Evolutionary conservation across 1,140 invertebrate species (phyloP).

Genomic region (Eriosoma lanigerum): DNA sequence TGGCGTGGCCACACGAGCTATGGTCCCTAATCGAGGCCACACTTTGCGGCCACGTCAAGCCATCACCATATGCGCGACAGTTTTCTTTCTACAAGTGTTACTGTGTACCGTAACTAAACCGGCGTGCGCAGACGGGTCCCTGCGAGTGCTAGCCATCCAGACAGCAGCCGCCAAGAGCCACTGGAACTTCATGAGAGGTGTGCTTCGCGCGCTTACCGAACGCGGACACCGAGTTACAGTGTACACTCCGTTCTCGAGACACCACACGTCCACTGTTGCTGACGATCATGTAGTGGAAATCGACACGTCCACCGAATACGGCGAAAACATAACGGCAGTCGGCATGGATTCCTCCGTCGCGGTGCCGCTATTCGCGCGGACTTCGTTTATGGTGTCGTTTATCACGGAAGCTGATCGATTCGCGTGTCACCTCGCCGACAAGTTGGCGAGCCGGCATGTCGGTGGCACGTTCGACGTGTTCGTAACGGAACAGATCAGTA

Average conservation of each 20-base stretch:
- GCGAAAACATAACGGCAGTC: background rate
- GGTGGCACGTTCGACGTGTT: background rate
- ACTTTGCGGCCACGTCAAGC: too few species aligned
- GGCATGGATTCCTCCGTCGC: background rate
- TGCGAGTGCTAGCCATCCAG: slow-evolving; percentile 54
- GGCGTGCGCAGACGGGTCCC: background rate
- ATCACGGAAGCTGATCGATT: background rate
- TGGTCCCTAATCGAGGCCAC: too few species aligned
- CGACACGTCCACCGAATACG: background rate
- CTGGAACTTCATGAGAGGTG: slow-evolving; percentile 57
- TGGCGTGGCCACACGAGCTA: too few species aligned
- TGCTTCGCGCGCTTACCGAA: slow-evolving; percentile 54
- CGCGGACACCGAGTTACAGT: slow-evolving; percentile 37
- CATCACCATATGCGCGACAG: too few species aligned
- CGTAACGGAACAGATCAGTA: background rate
- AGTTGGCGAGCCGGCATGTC: background rate
- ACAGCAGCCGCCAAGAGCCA: slow-evolving; percentile 57
- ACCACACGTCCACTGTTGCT: background rate
- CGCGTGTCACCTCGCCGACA: background rate
- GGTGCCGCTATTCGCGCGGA: background rate
- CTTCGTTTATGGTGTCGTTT: background rate
- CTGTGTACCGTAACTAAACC: too few species aligned
- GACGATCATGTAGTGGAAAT: slow-evolving; percentile 5
- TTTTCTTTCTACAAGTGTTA: too few species aligned
- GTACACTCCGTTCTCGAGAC: slow-evolving; percentile 37